Evolutionary conservation across 2,113 vertebrate genomes (phyloP).

Genomic region (Enhydra lutris): DNA sequence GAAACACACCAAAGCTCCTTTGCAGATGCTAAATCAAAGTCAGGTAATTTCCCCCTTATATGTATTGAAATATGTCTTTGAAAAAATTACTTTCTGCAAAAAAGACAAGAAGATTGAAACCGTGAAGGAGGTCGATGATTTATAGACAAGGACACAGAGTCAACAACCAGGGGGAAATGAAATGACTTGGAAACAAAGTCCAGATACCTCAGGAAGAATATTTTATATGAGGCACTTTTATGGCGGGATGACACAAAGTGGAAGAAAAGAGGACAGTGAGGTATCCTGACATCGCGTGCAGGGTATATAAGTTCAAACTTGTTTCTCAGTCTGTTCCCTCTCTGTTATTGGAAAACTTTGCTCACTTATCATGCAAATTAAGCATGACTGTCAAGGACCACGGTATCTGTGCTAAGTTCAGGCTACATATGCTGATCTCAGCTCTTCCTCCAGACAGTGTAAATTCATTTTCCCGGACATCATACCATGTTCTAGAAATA

Average conservation of each 20-base stretch:
- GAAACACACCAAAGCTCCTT: slow-evolving; percentile 30
- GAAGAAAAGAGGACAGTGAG: background rate
- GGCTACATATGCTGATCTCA: slow-evolving; percentile 55
- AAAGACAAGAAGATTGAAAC: slow-evolving; percentile 28
- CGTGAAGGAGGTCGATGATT: background rate
- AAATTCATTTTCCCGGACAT: slow-evolving; percentile 65
- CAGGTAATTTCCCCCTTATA: slow-evolving; percentile 14
- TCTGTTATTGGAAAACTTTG: background rate
- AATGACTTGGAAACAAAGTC: slow-evolving; percentile 1
- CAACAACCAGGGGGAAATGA: background rate
- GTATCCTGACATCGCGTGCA: background rate
- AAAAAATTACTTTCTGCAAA: slow-evolving; percentile 52
- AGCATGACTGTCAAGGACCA: slow-evolving; percentile 22
- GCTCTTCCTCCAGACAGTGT: slow-evolving; percentile 47
- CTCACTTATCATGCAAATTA: background rate
- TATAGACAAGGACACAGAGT: slow-evolving; percentile 24
- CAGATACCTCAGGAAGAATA: background rate
- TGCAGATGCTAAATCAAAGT: slow-evolving; percentile 15
- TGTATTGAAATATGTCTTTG: slow-evolving; percentile 41
- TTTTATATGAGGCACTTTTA: slow-evolving; percentile 19
- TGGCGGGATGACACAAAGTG: background rate
- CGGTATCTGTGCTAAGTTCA: slow-evolving; percentile 31
- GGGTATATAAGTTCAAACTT: background rate
- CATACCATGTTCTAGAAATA: background rate
- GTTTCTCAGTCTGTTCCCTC: background rate